Base-by-base conservation (phyloP, 2,888 invertebrate genomes). In the Lasioglossum leucozonium region DNA sequence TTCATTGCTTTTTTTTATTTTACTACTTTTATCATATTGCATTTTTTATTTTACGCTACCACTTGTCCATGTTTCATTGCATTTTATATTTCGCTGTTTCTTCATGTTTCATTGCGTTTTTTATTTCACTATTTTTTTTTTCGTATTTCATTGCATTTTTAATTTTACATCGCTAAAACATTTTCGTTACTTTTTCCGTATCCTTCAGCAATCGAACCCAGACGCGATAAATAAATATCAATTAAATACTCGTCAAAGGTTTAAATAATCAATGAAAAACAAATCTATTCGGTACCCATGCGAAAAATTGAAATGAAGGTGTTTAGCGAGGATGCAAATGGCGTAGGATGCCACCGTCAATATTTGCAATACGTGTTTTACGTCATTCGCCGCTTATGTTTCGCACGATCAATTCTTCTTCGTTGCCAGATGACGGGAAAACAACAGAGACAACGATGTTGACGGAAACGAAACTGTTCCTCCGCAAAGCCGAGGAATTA, bases 401-500 rank as follows among this genome's bases (percentile, higher is more conserved):
- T 71, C 26, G 16, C 26, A 26, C 42, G 42, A 71, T 26, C 26
- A 26, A 26, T 42, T 72, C 34, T 67, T 67, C 37, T 67, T 37
- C 34, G 30, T 30, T 62, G 13, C 72, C 73, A 90, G 90, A 80
- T 34, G 78, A 80, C 26, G 80, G 40, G 18, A 65, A 81, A 58
- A 26, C 80, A 51, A 73, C 71, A 67, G 74, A 67, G 16, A 69
- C 73, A 34, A 88, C 88, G 13, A 87, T 88, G 85, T 71, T 75
- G 18, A 72, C 78, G 34, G 90, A 91, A 77, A 86, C 83, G 44
- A 91, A 95, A 85, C 89, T 95, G 37, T 96, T 96, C 89, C 88
- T 95, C 37, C 89, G 91, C 55, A 96, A 95, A 91, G 91, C 95
- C 37, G 86, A 93, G 34, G 93, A 94, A 88, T 92, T 96, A 26